These are phyloP conservation scores for Psittacula cyanocephala DNA, from an alignment of 2,113 vertebrate genomes.

Conservation along the genomic window DNA sequence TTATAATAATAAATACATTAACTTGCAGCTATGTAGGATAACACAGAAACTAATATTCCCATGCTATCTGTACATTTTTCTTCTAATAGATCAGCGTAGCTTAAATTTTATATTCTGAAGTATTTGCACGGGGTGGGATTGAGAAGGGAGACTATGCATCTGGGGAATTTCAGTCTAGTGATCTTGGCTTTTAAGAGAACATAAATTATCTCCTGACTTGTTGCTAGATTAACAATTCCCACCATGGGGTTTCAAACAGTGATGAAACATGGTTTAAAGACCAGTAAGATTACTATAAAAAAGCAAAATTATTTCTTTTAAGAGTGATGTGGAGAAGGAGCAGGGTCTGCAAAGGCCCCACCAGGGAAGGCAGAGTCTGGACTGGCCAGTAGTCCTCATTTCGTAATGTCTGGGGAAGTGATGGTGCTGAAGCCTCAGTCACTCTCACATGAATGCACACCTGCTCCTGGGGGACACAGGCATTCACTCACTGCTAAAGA, in stretches of 20 bases:
- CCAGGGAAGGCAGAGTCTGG: background rate
- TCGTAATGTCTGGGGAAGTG: slow-evolving; percentile 24
- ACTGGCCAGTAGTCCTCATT: background rate
- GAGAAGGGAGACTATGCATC: slow-evolving; percentile 14
- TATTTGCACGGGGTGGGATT: slow-evolving; percentile 17
- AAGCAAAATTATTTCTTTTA: background rate
- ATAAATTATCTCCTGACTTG: slow-evolving; percentile 21
- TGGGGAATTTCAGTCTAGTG: slow-evolving; percentile 20
- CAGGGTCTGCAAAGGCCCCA: background rate
- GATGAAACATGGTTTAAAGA: background rate
- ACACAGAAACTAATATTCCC: background rate
- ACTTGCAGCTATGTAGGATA: background rate
- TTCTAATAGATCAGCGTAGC: background rate
- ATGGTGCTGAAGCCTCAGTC: background rate
- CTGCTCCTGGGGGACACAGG: background rate
- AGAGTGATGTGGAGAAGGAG: background rate
- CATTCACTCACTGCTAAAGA: slow-evolving; percentile 7
- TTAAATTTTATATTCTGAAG: background rate
- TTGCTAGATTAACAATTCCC: background rate
- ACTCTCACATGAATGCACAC: background rate
- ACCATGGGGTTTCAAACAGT: background rate
- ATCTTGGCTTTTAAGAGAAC: background rate
- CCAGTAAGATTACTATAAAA: background rate
- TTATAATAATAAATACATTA: background rate
- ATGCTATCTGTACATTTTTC: slow-evolving; percentile 9